Evolutionary conservation across 2,797 vertebrate species (phyloP), one percentile per base, ranked within the genome.

Genomic region (Diceros bicornis): DNA sequence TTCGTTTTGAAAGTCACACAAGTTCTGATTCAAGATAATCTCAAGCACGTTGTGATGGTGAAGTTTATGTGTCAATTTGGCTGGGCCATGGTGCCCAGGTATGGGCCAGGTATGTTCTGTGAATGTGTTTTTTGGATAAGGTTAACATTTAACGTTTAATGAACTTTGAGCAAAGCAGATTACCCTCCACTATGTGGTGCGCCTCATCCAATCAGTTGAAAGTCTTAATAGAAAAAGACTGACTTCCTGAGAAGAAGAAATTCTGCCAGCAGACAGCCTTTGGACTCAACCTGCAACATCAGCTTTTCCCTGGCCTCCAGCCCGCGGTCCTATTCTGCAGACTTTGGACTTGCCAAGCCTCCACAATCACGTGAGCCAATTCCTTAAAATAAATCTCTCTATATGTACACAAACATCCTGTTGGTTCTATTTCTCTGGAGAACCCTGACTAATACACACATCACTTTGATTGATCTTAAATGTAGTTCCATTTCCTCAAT

Each of bases 291-390:
- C 74, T 21, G 74, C 27, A 32, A 6, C 16, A 2, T 8, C 72
- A 75, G 2, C 72, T 75, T 27, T 47, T 32, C 7, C 77, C 6
- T 34, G 77, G 77, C 34, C 13, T 17, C 23, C 13, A 27, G 77
- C 52, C 55, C 10, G 0, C 23, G 1, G 0, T 23, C 52, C 77
- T 9, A 34, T 18, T 8, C 34, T 2, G 34, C 6, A 62, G 79
- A 32, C 18, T 29, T 32, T 44, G 57, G 27, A 20, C 57, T 59
- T 62, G 6, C 57, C 23, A 25, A 10, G 37, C 79, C 27, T 32
- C 17, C 57, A 13, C 13, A 7, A 2, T 44, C 57, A 13, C 0
- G 34, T 16, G 14, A 61, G 34, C 55, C 16, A 0, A 41, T 18
- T 61, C 55, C 37, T 13, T 44, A 29, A 79, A 32, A 17, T 34